A percentile compares a stretch with the other conserved stretches of the same genome.
These are phyloP conservation scores for Spinibarbus caldwelli DNA, from an alignment of 2,797 vertebrate species.

Conservation along the genomic window DNA sequence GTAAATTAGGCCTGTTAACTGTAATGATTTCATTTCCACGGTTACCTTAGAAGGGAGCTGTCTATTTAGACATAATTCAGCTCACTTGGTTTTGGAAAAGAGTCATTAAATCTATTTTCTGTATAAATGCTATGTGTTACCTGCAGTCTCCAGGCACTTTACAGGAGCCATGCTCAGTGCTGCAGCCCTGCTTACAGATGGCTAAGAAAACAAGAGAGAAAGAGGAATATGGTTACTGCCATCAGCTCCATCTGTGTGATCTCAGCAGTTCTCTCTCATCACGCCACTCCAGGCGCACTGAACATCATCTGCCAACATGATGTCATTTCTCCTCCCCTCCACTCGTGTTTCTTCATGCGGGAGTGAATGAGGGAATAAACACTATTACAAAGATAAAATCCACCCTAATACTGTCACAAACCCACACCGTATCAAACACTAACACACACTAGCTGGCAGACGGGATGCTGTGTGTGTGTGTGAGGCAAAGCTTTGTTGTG, in stretches of 20 bases:
- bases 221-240: conserved; percentile 13
- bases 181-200: conserved; percentile 89
- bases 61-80: too few species aligned
- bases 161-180: conserved; percentile 85
- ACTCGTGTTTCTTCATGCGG: not conserved
- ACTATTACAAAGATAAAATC: conserved; percentile 48
- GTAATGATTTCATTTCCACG: too few species aligned
- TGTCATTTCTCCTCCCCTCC: conserved; percentile 54
- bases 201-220: conserved; percentile 69
- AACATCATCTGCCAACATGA: conserved; percentile 57
- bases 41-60: too few species aligned
- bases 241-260: conserved; percentile 48
- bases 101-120: too few species aligned
- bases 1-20: too few species aligned
- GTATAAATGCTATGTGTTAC: conserved; percentile 66
- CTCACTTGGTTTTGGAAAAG: too few species aligned
- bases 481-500: conserved; percentile 12
- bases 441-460: conserved; percentile 9
- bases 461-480: not conserved
- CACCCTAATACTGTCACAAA: conserved; percentile 25
- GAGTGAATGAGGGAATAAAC: conserved; percentile 22
- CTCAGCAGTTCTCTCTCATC: conserved; percentile 30
- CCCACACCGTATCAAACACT: not conserved
- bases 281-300: not conserved
- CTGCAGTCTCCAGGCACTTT: conserved; percentile 87